These are phyloP conservation scores for Neoseiulus cucumeris DNA, from an alignment of 1,140 invertebrate species.

Conservation along the genomic window DNA sequence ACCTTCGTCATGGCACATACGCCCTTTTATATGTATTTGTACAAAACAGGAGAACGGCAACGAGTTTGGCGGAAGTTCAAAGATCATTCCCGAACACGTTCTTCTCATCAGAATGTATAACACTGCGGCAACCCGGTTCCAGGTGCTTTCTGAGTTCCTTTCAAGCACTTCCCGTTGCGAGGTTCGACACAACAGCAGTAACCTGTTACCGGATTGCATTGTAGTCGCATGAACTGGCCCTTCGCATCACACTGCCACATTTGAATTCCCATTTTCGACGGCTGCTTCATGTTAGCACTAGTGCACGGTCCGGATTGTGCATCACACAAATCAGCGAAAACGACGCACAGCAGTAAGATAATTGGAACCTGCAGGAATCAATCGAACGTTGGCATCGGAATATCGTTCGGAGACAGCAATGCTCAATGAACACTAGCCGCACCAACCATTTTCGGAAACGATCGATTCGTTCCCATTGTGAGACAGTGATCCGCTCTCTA, in stretches of 20 bases:
- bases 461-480: no score
- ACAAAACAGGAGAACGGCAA: no score
- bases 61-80: no score
- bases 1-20: neutral
- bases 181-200: slow-evolving; percentile 3
- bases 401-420: neutral
- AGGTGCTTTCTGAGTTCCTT: neutral
- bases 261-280: neutral
- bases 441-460: no score
- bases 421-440: no score
- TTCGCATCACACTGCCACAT: neutral
- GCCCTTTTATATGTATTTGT: neutral
- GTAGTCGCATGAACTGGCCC: neutral
- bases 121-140: neutral
- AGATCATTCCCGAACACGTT: no score
- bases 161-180: neutral
- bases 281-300: neutral
- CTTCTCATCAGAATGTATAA: neutral
- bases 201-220: neutral
- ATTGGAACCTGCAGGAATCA: neutral
- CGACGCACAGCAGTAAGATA: neutral
- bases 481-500: no score
- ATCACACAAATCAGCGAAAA: neutral
- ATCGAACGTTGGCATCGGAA: neutral
- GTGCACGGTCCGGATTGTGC: neutral